Percentiles rank a stretch among this genome's conserved stretches.
Evolutionary conservation across 2,888 invertebrate genomes (phyloP).

Genomic region (Sinhomidia bicolor): DNA sequence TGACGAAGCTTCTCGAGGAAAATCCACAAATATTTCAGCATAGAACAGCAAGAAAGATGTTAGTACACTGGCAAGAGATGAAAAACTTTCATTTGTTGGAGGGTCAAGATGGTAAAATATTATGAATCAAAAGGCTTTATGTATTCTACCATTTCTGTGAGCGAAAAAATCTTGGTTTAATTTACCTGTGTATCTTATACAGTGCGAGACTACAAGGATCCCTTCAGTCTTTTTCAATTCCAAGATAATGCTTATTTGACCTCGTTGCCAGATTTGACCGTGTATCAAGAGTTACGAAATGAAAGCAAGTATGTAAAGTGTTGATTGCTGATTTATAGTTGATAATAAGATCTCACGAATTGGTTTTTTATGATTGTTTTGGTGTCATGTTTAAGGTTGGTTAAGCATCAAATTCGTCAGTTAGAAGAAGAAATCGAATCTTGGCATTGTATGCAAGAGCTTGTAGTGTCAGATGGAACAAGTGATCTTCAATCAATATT

Average conservation of each 20-base stretch:
- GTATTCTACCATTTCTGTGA: no score
- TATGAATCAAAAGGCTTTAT: no score
- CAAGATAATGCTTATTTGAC: constrained; percentile 53
- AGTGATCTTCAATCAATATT: constrained; percentile 83
- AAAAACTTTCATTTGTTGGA: constrained; percentile 95
- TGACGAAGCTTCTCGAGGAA: constrained; percentile 91
- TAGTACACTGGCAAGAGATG: constrained; percentile 95
- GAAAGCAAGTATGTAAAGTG: constrained; percentile 63
- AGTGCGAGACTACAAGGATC: constrained; percentile 65
- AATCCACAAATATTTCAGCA: constrained; percentile 94
- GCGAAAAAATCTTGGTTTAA: no score
- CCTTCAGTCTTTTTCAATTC: constrained; percentile 56
- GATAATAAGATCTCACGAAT: not conserved
- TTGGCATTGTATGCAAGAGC: constrained; percentile 96
- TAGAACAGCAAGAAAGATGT: constrained; percentile 91
- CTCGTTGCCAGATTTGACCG: constrained; percentile 51
- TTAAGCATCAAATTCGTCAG: constrained; percentile 92
- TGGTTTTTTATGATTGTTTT: no score
- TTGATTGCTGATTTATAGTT: not conserved
- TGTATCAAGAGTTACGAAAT: constrained; percentile 48
- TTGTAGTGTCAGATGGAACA: constrained; percentile 87
- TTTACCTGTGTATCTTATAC: not conserved
- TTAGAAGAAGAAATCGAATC: constrained; percentile 94
- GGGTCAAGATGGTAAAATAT: constrained; percentile 88
- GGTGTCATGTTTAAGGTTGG: constrained; percentile 83